Percentiles rank a stretch among this genome's conserved stretches.
Conservation (phyloP, 1,140 invertebrate species). For the Drosophila aff. region DNA sequence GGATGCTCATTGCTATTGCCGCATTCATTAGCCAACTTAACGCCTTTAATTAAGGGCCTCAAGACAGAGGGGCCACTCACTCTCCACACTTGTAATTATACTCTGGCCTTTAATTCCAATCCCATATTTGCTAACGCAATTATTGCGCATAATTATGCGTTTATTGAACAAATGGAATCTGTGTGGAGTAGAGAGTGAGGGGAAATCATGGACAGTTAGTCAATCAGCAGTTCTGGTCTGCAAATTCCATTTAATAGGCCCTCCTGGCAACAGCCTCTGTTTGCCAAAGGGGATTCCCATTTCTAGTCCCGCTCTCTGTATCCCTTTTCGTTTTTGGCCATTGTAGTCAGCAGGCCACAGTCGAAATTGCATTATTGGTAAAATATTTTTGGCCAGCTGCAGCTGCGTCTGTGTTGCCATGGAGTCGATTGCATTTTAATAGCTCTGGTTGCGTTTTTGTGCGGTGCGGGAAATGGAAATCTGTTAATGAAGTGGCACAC, state of each 20-base stretch:
- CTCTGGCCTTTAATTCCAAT: conserved; percentile 41
- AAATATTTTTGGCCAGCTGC: conserved; percentile 60
- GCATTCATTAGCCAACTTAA: conserved; percentile 72
- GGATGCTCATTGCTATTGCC: conserved; percentile 26
- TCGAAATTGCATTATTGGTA: conserved; percentile 61
- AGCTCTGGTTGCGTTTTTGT: conserved; percentile 37
- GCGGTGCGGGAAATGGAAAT: conserved; percentile 23
- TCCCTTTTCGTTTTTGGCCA: background rate
- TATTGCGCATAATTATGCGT: conserved; percentile 77
- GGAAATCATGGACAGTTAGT: conserved; percentile 15
- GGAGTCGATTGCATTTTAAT: conserved; percentile 65
- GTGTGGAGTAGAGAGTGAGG: too few species aligned
- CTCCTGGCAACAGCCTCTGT: conserved; percentile 20
- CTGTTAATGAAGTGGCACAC: conserved; percentile 61
- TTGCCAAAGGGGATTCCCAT: background rate
- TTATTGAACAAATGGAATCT: conserved; percentile 69
- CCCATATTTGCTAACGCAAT: conserved; percentile 77
- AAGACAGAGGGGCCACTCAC: conserved; percentile 11
- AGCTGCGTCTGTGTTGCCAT: conserved; percentile 9
- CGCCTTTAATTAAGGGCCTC: conserved; percentile 71
- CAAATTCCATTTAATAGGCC: conserved; percentile 43
- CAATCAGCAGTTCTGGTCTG: conserved; percentile 25
- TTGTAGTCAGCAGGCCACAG: conserved; percentile 26
- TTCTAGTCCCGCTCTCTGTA: too few species aligned
- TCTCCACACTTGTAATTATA: conserved; percentile 51